A percentile compares a stretch with the other conserved stretches of the same genome.
Evolutionary conservation across 2,113 vertebrate genomes (phyloP).

Genomic region (Copsychus sechellarum): DNA sequence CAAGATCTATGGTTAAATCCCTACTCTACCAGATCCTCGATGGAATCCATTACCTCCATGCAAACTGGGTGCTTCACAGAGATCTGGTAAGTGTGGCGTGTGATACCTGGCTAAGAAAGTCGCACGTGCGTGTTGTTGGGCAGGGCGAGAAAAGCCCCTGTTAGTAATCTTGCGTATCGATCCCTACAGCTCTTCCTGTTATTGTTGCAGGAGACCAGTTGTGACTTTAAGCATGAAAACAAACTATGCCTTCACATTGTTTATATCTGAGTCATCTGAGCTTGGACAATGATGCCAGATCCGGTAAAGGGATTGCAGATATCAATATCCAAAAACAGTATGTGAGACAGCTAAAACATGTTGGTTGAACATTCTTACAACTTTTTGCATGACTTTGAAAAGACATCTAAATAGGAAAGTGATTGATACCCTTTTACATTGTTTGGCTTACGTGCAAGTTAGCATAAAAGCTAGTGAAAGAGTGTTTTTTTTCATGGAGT

Average conservation of each 20-base stretch:
- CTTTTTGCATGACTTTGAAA: background rate
- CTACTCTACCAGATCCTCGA: constrained; percentile 86
- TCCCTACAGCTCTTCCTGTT: constrained; percentile 54
- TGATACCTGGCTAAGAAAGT: background rate
- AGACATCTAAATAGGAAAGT: background rate
- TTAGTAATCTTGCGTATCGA: constrained; percentile 11
- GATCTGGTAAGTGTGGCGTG: constrained; percentile 75
- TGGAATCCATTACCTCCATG: constrained; percentile 87
- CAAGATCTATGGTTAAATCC: constrained; percentile 86
- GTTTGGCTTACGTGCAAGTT: background rate
- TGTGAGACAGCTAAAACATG: background rate
- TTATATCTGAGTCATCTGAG: constrained; percentile 43
- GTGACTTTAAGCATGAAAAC: constrained; percentile 41
- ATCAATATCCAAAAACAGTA: background rate
- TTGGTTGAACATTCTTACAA: background rate
- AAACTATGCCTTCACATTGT: constrained; percentile 24
- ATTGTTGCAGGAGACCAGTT: constrained; percentile 52
- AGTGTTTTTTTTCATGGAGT: background rate
- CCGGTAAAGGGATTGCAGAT: constrained; percentile 35
- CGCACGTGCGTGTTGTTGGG: background rate
- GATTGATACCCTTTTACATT: constrained; percentile 29
- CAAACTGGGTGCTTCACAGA: constrained; percentile 87
- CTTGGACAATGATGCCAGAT: constrained; percentile 52
- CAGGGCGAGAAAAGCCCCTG: background rate
- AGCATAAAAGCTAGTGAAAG: constrained; percentile 6